phyloP scores from a whole-genome alignment of 2,888 invertebrate genomes.

The Sepioteuthis lessoniana region DNA sequence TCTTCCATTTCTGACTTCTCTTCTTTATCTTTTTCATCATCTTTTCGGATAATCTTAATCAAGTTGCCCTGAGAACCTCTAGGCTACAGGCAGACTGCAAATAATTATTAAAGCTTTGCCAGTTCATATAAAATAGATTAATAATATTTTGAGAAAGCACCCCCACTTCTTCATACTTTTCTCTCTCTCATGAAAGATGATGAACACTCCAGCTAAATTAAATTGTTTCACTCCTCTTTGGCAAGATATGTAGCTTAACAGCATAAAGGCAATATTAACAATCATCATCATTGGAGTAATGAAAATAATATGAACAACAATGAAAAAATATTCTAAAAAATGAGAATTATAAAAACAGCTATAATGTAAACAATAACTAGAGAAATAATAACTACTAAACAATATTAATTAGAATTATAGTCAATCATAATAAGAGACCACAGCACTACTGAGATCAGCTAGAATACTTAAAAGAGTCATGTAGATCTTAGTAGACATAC shows the following conservation, averaged over 20 bases:
- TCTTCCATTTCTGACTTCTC: background rate
- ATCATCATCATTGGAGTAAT: background rate
- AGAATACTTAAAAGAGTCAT: no score
- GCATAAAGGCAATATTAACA: background rate
- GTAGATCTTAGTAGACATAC: no score
- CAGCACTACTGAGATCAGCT: no score
- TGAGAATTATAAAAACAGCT: background rate
- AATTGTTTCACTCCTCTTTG: constrained; percentile 33
- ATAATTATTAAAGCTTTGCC: constrained; percentile 33
- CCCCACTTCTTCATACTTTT: background rate
- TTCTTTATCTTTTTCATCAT: background rate
- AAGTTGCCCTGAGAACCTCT: constrained; percentile 7
- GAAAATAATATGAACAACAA: background rate
- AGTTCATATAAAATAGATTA: constrained; percentile 33
- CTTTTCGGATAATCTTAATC: constrained; percentile 21
- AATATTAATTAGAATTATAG: no score
- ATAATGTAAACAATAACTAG: no score
- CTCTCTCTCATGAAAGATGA: background rate
- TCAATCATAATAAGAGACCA: no score
- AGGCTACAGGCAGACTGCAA: background rate
- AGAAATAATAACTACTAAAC: no score
- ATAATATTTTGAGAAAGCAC: background rate
- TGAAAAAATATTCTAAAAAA: background rate
- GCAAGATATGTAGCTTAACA: constrained; percentile 10
- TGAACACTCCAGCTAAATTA: constrained; percentile 20